Base-by-base conservation (phyloP, 2,888 invertebrate genomes). In the Leucoma salicis region DNA sequence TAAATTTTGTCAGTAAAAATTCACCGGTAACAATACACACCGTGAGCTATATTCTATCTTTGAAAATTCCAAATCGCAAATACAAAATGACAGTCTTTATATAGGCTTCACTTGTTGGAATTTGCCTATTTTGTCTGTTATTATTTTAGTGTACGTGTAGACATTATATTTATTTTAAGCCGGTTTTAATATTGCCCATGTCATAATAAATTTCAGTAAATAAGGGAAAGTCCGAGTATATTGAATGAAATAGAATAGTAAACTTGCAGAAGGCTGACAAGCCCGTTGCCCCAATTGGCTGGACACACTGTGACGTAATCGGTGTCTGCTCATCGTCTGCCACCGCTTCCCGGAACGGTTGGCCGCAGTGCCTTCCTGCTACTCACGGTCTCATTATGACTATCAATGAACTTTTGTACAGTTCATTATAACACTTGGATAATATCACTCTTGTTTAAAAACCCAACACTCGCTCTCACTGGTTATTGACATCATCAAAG, bases 291-390 rank as follows among this genome's bases (percentile, higher is more conserved):
- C 82, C 74, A 81, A 81, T 84, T 85, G 84, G 81, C 80, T 55
- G 72, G 60, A 72, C 70, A 67, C 53, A 55, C 48, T 31, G 57
- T 86, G 82, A 86, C 87, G 85, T 85, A 85, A 83, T 49, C 63
- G 54, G 66, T 65, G 88, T 86, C 84, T 87, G 78, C 77, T 78
- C 76, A 66, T 66, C 73, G 87, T 88, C 88, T 88, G 69, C 78
- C 63, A 73, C 71, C 73, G 74, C 78, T 86, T 87, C 85, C 83
- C 82, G 82, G 84, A 84, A 84, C 80, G 71, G 63, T 70, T 77
- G 74, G 74, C 77, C 77, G 68, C 74, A 69, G 53, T 72, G 77
- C 77, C 79, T 82, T 82, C 81, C 79, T 79, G 74, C 66, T 69
- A 62, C 67, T 69, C 68, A 64, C 67, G 69, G 64, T 66, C 75